A percentile compares a stretch with the other conserved stretches of the same genome.
Conservation (phyloP, 2,113 vertebrate species). For the Vireo altiloquus region DNA sequence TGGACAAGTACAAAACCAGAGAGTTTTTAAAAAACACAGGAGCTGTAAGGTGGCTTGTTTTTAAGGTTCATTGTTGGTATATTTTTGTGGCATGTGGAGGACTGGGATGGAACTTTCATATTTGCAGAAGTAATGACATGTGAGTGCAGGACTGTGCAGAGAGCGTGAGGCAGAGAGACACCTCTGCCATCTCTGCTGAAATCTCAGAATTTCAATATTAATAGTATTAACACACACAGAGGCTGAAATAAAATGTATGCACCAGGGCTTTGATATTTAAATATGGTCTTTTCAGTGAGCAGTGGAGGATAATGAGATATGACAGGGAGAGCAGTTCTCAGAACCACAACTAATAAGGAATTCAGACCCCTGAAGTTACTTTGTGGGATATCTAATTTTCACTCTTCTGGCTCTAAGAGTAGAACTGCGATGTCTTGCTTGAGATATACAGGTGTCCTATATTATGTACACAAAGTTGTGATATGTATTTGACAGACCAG, state of each 20-base stretch:
- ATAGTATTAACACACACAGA: neutral
- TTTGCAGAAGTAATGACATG: neutral
- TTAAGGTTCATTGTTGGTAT: neutral
- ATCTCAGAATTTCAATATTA: conserved; percentile 9
- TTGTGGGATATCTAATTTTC: neutral
- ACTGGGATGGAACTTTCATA: neutral
- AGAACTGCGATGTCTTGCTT: neutral
- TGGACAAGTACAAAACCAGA: neutral
- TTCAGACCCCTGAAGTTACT: neutral
- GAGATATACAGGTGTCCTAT: neutral
- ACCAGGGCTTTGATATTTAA: conserved; percentile 3
- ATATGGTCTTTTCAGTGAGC: neutral
- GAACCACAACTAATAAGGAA: neutral
- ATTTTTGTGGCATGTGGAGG: neutral
- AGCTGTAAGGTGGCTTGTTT: neutral
- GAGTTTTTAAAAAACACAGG: neutral
- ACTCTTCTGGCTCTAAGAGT: neutral
- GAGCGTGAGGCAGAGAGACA: neutral
- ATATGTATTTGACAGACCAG: neutral
- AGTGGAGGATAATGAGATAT: neutral
- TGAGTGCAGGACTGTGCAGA: neutral
- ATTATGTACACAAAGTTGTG: neutral
- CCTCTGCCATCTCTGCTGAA: neutral
- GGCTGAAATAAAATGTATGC: neutral
- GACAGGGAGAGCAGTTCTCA: neutral